Evolutionary conservation across 1,140 invertebrate genomes (phyloP), one percentile per base, ranked within the genome.

Genomic region (Zophobas atratus): DNA sequence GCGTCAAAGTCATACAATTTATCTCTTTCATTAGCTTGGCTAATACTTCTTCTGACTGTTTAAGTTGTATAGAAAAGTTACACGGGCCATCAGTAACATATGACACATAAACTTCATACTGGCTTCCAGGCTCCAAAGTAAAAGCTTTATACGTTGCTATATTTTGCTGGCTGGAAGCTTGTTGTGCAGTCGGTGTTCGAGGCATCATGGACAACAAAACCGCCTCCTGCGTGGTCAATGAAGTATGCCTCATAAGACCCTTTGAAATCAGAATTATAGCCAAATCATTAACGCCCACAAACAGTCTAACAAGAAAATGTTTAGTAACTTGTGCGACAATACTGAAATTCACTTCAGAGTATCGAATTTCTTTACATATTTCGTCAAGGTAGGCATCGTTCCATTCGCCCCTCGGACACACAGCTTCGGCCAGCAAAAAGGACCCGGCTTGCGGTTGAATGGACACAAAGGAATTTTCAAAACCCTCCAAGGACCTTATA

Each of bases 41-140:
- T 5, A 95, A 84, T 76, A 90, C 86, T 3, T 89, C 86, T 71
- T 88, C 88, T 74, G 88, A 88, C 49, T 86, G 88, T 79, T 90
- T 87, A 1, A 94, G 81, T 79, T 95, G 93, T 0, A 94, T 89
- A 8, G 92, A 92, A 88, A 95, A 95, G 72, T 91, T 86, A 70
- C 90, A 89, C 1, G 93, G 93, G 0, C 94, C 94, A 81, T 95
- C 93, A 83, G 93, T 92, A 20, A 94, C 91, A 84, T 89, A 92
- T 39, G 93, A 94, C 1, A 94, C 90, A 84, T 89, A 90, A 0
- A 94, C 92, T 79, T 91, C 88, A 81, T 95, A 91, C 73, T n/a
- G 89, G 82, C 80, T 55, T n/a, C 78, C 79, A 0, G 84, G 77
- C 77, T 92, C 90, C 34, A 83, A 57, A 8, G 78, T 80, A 36